Conservation (phyloP, 2,888 invertebrate species). For the Drosophila stalkeri region DNA sequence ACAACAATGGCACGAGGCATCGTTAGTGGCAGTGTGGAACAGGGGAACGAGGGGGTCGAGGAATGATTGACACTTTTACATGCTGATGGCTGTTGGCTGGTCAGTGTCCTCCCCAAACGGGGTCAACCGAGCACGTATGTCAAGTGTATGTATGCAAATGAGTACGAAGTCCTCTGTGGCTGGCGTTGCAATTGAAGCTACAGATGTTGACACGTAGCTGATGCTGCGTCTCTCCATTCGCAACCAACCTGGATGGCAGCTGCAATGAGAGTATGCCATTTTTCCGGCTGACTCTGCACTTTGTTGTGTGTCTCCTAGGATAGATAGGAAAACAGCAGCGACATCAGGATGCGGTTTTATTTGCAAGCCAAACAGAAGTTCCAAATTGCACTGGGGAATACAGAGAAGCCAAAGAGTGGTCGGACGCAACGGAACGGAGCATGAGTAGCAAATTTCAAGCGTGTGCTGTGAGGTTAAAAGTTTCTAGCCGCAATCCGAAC, state of each 20-base stretch:
- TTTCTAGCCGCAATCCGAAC: constrained; percentile 29
- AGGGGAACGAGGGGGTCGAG: not conserved
- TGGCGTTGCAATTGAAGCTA: constrained; percentile 10
- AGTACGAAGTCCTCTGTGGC: constrained; percentile 2
- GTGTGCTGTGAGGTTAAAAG: constrained; percentile 25
- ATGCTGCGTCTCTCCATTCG: not conserved
- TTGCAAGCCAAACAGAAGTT: constrained; percentile 26
- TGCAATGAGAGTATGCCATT: constrained; percentile 19
- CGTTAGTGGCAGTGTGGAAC: not conserved
- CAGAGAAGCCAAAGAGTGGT: not conserved
- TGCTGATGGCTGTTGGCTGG: not conserved
- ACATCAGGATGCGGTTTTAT: constrained; percentile 33
- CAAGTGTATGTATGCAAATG: constrained; percentile 14
- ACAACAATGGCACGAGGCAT: constrained; percentile 7
- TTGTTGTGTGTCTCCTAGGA: constrained; percentile 20
- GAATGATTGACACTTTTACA: constrained; percentile 36
- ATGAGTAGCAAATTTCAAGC: constrained; percentile 32
- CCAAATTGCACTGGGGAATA: constrained; percentile 2
- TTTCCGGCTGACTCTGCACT: constrained; percentile 40
- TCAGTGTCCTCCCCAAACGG: not conserved
- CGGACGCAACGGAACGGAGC: not conserved
- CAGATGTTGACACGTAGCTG: constrained; percentile 16
- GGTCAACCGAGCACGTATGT: constrained; percentile 1
- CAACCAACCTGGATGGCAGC: constrained; percentile 10
- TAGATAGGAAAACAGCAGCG: not conserved